Conservation (phyloP, 2,888 invertebrate species). For the Ichneumoninae sp. region DNA sequence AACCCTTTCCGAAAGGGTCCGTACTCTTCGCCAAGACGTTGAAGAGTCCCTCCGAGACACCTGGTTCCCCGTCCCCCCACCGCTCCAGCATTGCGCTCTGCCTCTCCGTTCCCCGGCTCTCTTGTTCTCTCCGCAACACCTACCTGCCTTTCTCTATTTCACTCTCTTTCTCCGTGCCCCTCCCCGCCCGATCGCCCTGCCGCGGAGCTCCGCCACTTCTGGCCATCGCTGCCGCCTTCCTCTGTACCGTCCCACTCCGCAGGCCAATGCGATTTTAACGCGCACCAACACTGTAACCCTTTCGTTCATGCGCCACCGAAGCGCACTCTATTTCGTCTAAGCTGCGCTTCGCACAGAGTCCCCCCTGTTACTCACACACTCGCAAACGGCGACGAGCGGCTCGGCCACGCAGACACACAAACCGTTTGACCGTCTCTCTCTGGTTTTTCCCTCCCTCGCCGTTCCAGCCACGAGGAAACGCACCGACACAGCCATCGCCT, state of each 20-base stretch:
- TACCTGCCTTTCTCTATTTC: conserved; percentile 55
- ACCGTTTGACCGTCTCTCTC: not conserved
- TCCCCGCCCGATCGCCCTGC: conserved; percentile 43
- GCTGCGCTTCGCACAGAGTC: conserved; percentile 1
- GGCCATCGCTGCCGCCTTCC: conserved; percentile 40
- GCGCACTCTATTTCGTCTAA: conserved; percentile 8
- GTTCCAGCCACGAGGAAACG: conserved; percentile 9
- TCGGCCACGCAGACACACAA: not conserved
- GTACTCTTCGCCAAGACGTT: conserved; percentile 50
- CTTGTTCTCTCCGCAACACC: conserved; percentile 29
- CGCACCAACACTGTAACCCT: conserved; percentile 31
- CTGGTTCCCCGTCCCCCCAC: conserved; percentile 50
- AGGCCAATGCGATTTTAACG: conserved; percentile 14
- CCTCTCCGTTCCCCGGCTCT: conserved; percentile 31
- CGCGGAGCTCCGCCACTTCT: conserved; percentile 67
- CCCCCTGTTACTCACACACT: not conserved
- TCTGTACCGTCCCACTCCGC: conserved; percentile 80
- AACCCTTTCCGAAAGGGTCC: conserved; percentile 60
- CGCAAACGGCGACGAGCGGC: not conserved
- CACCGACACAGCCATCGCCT: not conserved
- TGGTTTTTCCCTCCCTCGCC: conserved; percentile 1
- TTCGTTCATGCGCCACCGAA: conserved; percentile 23
- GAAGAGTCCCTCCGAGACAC: conserved; percentile 58
- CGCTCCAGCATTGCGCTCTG: conserved; percentile 19
- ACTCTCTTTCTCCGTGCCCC: conserved; percentile 66